phyloP scores from a whole-genome alignment of 2,888 invertebrate genomes.

The Papilio gigon region DNA sequence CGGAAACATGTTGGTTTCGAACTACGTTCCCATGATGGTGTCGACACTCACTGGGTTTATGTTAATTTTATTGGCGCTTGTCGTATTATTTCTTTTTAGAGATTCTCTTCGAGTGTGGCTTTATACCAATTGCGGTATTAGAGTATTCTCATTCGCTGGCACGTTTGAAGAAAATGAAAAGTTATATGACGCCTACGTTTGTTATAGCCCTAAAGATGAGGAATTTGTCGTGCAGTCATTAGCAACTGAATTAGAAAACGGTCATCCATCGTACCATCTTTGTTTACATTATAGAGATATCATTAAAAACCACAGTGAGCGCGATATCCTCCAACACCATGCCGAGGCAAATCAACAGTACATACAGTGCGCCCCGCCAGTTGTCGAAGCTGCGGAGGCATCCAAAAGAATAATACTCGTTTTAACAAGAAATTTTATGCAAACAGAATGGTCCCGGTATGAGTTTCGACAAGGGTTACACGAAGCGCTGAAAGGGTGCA shows the following conservation, averaged over 20 bases:
- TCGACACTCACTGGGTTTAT: slow-evolving; percentile 90
- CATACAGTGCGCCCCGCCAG: slow-evolving; percentile 88
- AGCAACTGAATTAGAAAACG: slow-evolving; percentile 92
- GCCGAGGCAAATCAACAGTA: slow-evolving; percentile 81
- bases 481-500: slow-evolving; percentile 92
- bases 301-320: slow-evolving; percentile 40
- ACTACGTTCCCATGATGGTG: slow-evolving; percentile 92
- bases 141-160: slow-evolving; percentile 88
- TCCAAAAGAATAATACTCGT: slow-evolving; percentile 93
- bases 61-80: slow-evolving; percentile 88
- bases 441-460: slow-evolving; percentile 96
- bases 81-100: slow-evolving; percentile 92
- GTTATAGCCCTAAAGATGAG: slow-evolving; percentile 96
- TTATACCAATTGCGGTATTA: slow-evolving; percentile 92
- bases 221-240: slow-evolving; percentile 93
- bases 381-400: slow-evolving; percentile 93
- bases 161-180: slow-evolving; percentile 91
- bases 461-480: slow-evolving; percentile 95
- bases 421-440: slow-evolving; percentile 93
- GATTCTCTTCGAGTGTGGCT: slow-evolving; percentile 94
- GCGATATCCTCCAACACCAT: slow-evolving; percentile 77
- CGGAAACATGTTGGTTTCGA: slow-evolving; percentile 90
- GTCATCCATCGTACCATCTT: slow-evolving; percentile 89
- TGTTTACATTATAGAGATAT: slow-evolving; percentile 95
- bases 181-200: slow-evolving; percentile 95